phyloP scores from a whole-genome alignment of 2,888 invertebrate genomes.

The Unio pictorum region DNA sequence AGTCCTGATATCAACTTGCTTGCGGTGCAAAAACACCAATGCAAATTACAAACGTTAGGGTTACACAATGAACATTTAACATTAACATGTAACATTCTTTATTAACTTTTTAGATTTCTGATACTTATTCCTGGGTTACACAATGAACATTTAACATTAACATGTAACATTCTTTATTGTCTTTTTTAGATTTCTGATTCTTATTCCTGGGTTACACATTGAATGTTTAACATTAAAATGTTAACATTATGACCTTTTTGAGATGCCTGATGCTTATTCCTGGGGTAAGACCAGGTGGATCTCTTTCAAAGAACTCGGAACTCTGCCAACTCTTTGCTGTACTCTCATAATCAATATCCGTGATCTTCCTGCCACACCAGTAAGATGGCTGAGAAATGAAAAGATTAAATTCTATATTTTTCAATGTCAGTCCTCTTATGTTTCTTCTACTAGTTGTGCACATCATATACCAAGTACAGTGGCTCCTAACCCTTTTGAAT shows the following conservation, averaged over 20 bases:
- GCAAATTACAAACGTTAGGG: too few relatives aligned
- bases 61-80: background rate
- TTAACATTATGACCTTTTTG: constrained; percentile 51
- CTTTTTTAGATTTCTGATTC: too few relatives aligned
- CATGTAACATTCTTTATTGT: too few relatives aligned
- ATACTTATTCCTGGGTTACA: constrained; percentile 75
- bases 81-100: background rate
- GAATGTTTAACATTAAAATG: background rate
- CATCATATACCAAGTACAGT: too few relatives aligned
- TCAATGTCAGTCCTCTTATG: background rate
- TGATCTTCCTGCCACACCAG: constrained; percentile 63
- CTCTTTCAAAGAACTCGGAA: constrained; percentile 72
- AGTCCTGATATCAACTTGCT: too few relatives aligned
- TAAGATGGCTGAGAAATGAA: constrained; percentile 55
- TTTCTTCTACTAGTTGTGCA: too few relatives aligned
- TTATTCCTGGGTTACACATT: too few relatives aligned
- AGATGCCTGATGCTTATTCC: constrained; percentile 75
- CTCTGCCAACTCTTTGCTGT: constrained; percentile 5
- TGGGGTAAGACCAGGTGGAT: constrained; percentile 72
- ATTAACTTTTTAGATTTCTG: constrained; percentile 62
- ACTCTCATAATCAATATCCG: constrained; percentile 7
- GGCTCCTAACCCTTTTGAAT: too few relatives aligned
- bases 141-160: too few relatives aligned
- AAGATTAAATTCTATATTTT: background rate
- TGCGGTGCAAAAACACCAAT: too few relatives aligned